Conservation (phyloP, 2,797 vertebrate genomes). For the Clamator glandarius region DNA sequence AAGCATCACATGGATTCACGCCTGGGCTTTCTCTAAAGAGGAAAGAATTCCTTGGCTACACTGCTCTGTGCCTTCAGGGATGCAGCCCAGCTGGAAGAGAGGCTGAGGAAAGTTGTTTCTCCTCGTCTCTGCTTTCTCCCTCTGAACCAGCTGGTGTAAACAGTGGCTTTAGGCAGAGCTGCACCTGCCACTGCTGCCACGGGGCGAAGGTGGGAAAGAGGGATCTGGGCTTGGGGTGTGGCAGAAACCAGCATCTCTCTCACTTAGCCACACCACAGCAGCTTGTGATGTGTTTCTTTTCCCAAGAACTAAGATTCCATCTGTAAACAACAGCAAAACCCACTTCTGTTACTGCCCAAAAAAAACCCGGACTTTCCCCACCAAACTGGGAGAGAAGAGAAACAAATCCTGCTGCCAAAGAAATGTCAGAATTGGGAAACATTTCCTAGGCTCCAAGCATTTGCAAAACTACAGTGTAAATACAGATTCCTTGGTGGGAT, state of each 20-base stretch:
- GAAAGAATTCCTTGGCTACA: constrained; percentile 38
- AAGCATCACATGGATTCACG: background rate
- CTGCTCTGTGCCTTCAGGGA: background rate
- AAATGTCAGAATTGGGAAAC: background rate
- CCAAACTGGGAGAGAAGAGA: background rate
- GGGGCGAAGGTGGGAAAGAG: background rate
- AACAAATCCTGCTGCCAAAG: constrained; percentile 31
- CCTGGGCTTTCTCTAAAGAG: constrained; percentile 2
- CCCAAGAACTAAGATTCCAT: background rate
- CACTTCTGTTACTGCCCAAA: background rate
- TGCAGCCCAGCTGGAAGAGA: background rate
- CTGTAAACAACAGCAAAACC: constrained; percentile 18
- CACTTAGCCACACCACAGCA: background rate
- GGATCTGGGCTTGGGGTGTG: background rate
- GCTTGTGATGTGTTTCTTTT: background rate
- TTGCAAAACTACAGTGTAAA: background rate
- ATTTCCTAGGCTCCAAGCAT: background rate
- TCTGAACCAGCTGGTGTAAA: background rate
- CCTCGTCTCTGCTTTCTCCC: background rate
- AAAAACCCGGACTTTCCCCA: background rate
- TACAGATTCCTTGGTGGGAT: background rate
- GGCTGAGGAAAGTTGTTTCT: background rate
- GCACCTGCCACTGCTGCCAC: background rate
- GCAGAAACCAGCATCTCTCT: rapidly evolving
- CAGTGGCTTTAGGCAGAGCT: background rate